Evolutionary conservation across 2,888 invertebrate genomes (phyloP).

Genomic region (Heliconius charithonia): DNA sequence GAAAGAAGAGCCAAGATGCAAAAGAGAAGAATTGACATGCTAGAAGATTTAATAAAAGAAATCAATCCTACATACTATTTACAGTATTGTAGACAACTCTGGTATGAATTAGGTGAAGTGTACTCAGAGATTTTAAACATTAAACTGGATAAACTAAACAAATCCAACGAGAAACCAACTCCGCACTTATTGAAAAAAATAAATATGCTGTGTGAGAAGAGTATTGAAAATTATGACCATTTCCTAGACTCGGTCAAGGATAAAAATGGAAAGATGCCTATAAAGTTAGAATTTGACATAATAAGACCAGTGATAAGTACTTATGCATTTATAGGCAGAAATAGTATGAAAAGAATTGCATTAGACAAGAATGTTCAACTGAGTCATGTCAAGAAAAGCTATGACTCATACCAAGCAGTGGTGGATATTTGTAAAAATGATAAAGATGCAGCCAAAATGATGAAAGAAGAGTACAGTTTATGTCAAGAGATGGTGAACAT

Average conservation of each 20-base stretch:
- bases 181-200: constrained; percentile 90
- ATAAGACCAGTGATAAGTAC: constrained; percentile 88
- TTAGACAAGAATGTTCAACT: constrained; percentile 86
- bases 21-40: constrained; percentile 91
- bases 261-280: constrained; percentile 78
- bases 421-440: constrained; percentile 90
- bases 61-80: constrained; percentile 95
- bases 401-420: constrained; percentile 87
- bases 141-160: constrained; percentile 88
- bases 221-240: constrained; percentile 88
- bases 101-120: constrained; percentile 93
- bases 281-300: constrained; percentile 86
- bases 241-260: constrained; percentile 89
- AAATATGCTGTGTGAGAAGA: constrained; percentile 88
- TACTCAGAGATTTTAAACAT: constrained; percentile 93
- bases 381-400: constrained; percentile 86
- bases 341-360: constrained; percentile 90
- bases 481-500: constrained; percentile 93
- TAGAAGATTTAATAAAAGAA: constrained; percentile 90
- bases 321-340: constrained; percentile 89
- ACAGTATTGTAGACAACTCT: constrained; percentile 91
- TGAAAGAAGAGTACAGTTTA: constrained; percentile 89
- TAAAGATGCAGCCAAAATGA: constrained; percentile 85
- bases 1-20: constrained; percentile 95
- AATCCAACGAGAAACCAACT: constrained; percentile 82